Conservation (phyloP, 1,140 invertebrate genomes). For the Drosophila littoralis region DNA sequence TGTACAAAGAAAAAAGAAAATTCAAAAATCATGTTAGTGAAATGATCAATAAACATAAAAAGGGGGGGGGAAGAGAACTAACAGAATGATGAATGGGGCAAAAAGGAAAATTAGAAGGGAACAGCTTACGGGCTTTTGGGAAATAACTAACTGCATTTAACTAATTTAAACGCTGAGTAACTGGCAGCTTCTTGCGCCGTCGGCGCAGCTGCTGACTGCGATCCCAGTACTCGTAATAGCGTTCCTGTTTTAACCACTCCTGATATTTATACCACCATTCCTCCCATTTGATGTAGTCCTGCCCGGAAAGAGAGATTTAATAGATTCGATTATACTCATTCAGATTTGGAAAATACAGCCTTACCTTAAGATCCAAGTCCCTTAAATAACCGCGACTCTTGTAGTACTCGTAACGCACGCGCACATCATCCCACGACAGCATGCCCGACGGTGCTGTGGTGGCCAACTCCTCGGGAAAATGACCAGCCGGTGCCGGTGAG, state of each 20-base stretch:
- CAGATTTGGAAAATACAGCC: not conserved
- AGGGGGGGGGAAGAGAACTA: slow-evolving; percentile 10
- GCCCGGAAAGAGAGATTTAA: not conserved
- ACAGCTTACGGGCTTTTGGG: not conserved
- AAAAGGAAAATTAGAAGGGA: slow-evolving; percentile 4
- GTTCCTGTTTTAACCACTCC: slow-evolving; percentile 94
- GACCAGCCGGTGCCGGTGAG: slow-evolving; percentile 90
- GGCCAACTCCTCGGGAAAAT: slow-evolving; percentile 90
- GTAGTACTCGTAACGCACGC: slow-evolving; percentile 92
- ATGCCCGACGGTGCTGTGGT: slow-evolving; percentile 89
- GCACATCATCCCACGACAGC: slow-evolving; percentile 93
- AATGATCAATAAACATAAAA: slow-evolving; percentile 26
- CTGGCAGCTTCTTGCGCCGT: slow-evolving; percentile 84
- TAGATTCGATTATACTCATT: not conserved
- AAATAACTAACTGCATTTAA: slow-evolving; percentile 26
- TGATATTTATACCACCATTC: slow-evolving; percentile 97
- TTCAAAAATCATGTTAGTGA: slow-evolving; percentile 1
- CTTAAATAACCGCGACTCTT: slow-evolving; percentile 93
- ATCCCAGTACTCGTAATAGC: slow-evolving; percentile 91
- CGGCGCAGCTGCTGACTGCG: slow-evolving; percentile 85
- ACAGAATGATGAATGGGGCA: slow-evolving; percentile 13
- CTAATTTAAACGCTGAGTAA: slow-evolving; percentile 85
- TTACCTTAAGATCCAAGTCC: slow-evolving; percentile 85
- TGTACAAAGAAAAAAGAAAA: slow-evolving; percentile 58
- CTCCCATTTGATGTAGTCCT: slow-evolving; percentile 96